phyloP scores from a whole-genome alignment of 2,888 invertebrate species.

The Eurytoma adleriae region DNA sequence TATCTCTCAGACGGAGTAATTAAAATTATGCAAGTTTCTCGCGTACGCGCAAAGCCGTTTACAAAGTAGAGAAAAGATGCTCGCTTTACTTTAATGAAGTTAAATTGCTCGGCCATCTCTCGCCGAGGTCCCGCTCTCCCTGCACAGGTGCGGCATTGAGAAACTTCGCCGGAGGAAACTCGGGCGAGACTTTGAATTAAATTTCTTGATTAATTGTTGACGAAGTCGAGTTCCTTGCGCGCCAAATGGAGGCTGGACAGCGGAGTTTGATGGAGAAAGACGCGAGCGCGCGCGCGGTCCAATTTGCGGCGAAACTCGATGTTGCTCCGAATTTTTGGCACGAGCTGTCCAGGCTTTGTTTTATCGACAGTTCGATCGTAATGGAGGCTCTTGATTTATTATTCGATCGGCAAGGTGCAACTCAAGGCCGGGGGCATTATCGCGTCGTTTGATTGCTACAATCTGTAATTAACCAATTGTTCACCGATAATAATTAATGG shows the following conservation, averaged over 20 bases:
- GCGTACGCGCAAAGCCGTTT: background rate
- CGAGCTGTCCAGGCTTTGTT: too few relatives aligned
- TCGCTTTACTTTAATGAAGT: conserved; percentile 34
- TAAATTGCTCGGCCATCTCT: conserved; percentile 40
- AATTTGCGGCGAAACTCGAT: background rate
- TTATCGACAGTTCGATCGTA: too few relatives aligned
- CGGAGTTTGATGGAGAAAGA: too few relatives aligned
- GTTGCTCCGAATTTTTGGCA: too few relatives aligned
- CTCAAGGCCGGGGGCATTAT: background rate
- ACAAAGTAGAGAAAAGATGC: background rate
- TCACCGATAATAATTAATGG: conserved; percentile 2
- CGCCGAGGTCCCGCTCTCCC: too few relatives aligned
- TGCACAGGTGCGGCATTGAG: conserved; percentile 7
- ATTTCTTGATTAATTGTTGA: conserved; percentile 41
- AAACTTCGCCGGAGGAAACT: conserved; percentile 27
- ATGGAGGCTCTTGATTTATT: too few relatives aligned
- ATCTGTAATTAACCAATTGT: conserved; percentile 11
- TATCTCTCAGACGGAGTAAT: conserved; percentile 13
- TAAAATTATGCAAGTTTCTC: conserved; percentile 42
- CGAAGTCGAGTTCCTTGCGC: too few relatives aligned
- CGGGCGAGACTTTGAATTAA: conserved; percentile 25
- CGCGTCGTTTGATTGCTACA: background rate
- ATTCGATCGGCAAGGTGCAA: too few relatives aligned
- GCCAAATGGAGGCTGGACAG: too few relatives aligned
- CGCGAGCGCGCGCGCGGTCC: too few relatives aligned